Conservation (phyloP, 1,140 invertebrate genomes). For the Ceratina calcarata region DNA sequence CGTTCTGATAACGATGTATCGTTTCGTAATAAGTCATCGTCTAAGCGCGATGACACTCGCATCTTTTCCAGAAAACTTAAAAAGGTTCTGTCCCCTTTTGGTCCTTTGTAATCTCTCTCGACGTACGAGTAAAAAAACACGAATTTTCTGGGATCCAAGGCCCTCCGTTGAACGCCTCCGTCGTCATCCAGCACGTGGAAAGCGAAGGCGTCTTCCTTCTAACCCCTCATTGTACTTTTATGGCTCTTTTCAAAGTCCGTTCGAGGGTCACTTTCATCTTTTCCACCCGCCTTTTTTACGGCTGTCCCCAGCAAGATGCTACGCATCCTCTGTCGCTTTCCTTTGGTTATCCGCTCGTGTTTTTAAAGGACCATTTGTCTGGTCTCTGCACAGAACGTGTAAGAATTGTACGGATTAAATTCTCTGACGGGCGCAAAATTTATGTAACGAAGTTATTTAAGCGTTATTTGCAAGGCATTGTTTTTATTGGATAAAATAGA, state of each 20-base stretch:
- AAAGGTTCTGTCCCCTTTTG: slow-evolving; percentile 47
- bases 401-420: slow-evolving; percentile 22
- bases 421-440: not conserved
- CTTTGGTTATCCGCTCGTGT: not conserved
- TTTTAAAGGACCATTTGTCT: not conserved
- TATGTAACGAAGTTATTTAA: not conserved
- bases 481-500: not conserved
- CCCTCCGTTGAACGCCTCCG: slow-evolving; percentile 10
- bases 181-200: slow-evolving; percentile 26
- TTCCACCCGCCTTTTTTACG: slow-evolving; percentile 39
- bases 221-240: slow-evolving; percentile 64
- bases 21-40: slow-evolving; percentile 17
- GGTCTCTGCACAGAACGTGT: not conserved
- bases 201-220: slow-evolving; percentile 46
- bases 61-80: slow-evolving; percentile 30
- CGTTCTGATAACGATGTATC: slow-evolving; percentile 19
- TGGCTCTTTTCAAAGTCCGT: slow-evolving; percentile 58
- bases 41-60: slow-evolving; percentile 46
- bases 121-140: slow-evolving; percentile 50
- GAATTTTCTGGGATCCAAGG: slow-evolving; percentile 49
- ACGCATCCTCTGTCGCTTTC: not conserved
- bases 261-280: slow-evolving; percentile 56
- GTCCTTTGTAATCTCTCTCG: slow-evolving; percentile 50
- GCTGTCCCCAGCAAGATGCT: slow-evolving; percentile 31
- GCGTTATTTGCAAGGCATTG: not conserved